These are phyloP conservation scores for Centropristis striata DNA, from an alignment of 2,113 vertebrate species.

Conservation along the genomic window DNA sequence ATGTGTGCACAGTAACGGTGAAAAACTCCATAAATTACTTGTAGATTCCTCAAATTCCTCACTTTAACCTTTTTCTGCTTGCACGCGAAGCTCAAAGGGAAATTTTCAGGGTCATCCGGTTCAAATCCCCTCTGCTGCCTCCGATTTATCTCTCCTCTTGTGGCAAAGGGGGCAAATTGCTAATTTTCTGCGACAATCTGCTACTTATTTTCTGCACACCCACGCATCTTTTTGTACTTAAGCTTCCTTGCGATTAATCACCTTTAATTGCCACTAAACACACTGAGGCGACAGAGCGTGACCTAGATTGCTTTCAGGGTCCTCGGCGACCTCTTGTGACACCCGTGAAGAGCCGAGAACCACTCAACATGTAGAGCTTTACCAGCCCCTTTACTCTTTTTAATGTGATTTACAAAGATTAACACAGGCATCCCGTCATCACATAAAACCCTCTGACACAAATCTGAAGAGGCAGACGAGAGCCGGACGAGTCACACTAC, in stretches of 20 bases:
- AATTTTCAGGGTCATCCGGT: background rate
- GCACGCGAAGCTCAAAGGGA: background rate
- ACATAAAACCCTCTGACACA: conserved; percentile 32
- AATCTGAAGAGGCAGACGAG: conserved; percentile 38
- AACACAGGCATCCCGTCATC: conserved; percentile 26
- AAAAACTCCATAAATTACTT: background rate
- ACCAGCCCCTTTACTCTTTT: conserved; percentile 22
- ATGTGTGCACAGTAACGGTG: conserved; percentile 6
- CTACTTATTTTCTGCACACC: conserved; percentile 19
- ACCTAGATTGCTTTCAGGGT: conserved; percentile 41
- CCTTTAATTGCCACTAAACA: conserved; percentile 59
- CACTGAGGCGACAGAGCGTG: conserved; percentile 43
- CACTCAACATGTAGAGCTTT: conserved; percentile 12
- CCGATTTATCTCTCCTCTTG: conserved; percentile 21
- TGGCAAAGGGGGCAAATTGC: conserved; percentile 16
- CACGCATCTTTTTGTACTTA: conserved; percentile 12
- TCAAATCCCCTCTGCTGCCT: conserved; percentile 22
- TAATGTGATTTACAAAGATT: conserved; percentile 62
- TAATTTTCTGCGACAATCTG: conserved; percentile 49
- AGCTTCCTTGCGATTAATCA: conserved; percentile 48
- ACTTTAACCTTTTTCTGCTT: background rate
- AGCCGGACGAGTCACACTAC: background rate
- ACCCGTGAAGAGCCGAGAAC: conserved; percentile 4
- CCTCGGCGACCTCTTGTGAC: conserved; percentile 17
- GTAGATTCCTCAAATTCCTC: conserved; percentile 20